Evolutionary conservation across 2,888 invertebrate genomes (phyloP).

Genomic region (Caenorhabditis zanzibari): DNA sequence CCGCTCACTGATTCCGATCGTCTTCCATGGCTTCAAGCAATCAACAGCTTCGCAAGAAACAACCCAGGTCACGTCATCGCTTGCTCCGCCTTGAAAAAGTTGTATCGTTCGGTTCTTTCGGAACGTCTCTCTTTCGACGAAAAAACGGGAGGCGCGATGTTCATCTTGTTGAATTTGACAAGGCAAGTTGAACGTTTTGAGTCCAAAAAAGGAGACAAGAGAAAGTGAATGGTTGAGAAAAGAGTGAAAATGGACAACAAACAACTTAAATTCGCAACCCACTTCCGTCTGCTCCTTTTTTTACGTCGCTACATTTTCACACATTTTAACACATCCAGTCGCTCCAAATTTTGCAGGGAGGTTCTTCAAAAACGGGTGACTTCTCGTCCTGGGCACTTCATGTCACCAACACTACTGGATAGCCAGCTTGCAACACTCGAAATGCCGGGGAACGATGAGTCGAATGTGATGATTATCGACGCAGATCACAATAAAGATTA

Average conservation of each 20-base stretch:
- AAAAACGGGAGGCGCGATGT: slow-evolving; percentile 1
- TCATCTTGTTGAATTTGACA: slow-evolving; percentile 49
- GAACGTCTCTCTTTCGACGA: background rate
- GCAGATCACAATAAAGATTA: background rate
- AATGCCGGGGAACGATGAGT: slow-evolving; percentile 36
- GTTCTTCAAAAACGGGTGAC: slow-evolving; percentile 48
- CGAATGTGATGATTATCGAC: slow-evolving; percentile 45
- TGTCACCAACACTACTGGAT: slow-evolving; percentile 46
- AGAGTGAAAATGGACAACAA: slow-evolving; percentile 45
- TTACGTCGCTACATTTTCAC: slow-evolving; percentile 16
- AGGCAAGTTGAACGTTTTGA: slow-evolving; percentile 34
- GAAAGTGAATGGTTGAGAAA: background rate
- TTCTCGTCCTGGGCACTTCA: slow-evolving; percentile 55
- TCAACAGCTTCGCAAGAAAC: slow-evolving; percentile 32
- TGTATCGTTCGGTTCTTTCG: slow-evolving; percentile 48
- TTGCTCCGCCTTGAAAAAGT: slow-evolving; percentile 58
- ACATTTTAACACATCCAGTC: slow-evolving; percentile 47
- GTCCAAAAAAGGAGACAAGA: slow-evolving; percentile 21
- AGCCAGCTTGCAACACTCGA: slow-evolving; percentile 59
- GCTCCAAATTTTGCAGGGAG: slow-evolving; percentile 49
- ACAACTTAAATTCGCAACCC: slow-evolving; percentile 43
- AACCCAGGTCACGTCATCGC: slow-evolving; percentile 47
- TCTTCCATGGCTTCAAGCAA: slow-evolving; percentile 53
- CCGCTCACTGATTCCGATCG: slow-evolving; percentile 55
- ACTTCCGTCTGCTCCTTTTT: slow-evolving; percentile 40